These are phyloP conservation scores for Scylla paramamosain DNA, from an alignment of 1,140 invertebrate genomes.

Conservation along the genomic window DNA sequence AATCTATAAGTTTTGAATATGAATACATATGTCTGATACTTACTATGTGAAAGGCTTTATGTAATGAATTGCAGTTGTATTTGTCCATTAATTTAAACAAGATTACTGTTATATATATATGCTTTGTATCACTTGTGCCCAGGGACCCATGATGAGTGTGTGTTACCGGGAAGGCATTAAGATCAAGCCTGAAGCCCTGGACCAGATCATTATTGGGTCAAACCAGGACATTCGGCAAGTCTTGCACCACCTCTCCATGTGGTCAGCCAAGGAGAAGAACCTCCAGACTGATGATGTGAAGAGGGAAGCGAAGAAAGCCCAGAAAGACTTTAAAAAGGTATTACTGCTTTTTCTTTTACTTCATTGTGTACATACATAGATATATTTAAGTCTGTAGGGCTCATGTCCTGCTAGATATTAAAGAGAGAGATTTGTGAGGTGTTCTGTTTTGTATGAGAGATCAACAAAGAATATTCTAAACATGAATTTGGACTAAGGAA, in stretches of 20 bases:
- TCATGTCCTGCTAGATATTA: too few species aligned
- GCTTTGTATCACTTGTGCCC: background rate
- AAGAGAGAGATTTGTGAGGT: too few species aligned
- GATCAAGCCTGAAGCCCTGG: slow-evolving; percentile 87
- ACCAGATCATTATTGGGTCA: slow-evolving; percentile 92
- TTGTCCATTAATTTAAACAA: too few species aligned
- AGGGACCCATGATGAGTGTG: slow-evolving; percentile 93
- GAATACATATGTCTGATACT: too few species aligned
- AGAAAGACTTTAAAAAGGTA: slow-evolving; percentile 92
- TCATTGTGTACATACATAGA: background rate
- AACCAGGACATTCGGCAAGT: slow-evolving; percentile 97
- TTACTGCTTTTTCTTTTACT: slow-evolving; percentile 69
- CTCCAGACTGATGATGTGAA: slow-evolving; percentile 82
- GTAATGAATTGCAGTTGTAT: too few species aligned
- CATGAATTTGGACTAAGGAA: too few species aligned
- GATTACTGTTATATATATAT: too few species aligned
- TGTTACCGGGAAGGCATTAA: slow-evolving; percentile 96
- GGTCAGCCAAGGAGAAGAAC: slow-evolving; percentile 83
- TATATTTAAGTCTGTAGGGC: too few species aligned
- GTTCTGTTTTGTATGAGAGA: too few species aligned
- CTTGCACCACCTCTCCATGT: slow-evolving; percentile 92
- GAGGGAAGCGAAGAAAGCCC: slow-evolving; percentile 81
- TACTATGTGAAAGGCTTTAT: too few species aligned
- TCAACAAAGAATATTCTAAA: too few species aligned
- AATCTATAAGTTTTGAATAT: too few species aligned